These are phyloP conservation scores for Sitta europaea DNA, from an alignment of 2,113 vertebrate genomes.

Conservation along the genomic window DNA sequence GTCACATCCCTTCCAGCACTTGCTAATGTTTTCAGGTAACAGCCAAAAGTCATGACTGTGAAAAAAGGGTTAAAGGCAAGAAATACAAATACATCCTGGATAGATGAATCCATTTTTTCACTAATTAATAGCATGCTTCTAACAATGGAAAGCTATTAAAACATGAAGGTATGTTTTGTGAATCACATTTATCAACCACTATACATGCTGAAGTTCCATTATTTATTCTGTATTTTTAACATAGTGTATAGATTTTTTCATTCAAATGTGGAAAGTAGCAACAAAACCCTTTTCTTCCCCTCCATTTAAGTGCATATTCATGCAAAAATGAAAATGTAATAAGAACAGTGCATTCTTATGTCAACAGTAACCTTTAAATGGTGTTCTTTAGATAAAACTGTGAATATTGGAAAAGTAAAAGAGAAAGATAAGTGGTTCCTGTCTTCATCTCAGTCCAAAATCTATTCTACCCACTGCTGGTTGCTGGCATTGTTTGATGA, in stretches of 20 bases:
- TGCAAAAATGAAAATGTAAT: slow-evolving; percentile 68
- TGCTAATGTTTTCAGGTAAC: background rate
- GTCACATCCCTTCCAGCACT: background rate
- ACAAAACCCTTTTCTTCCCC: slow-evolving; percentile 9
- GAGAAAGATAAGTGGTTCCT: slow-evolving; percentile 64
- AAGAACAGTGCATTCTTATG: slow-evolving; percentile 66
- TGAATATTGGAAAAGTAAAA: slow-evolving; percentile 62
- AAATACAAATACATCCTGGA: slow-evolving; percentile 40
- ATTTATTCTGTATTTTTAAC: slow-evolving; percentile 68
- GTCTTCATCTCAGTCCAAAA: slow-evolving; percentile 79
- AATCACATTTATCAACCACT: slow-evolving; percentile 74
- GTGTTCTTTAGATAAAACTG: slow-evolving; percentile 70
- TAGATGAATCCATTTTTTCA: slow-evolving; percentile 59
- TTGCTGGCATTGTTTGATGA: slow-evolving; percentile 72
- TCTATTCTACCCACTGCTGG: slow-evolving; percentile 74
- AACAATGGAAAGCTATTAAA: slow-evolving; percentile 76
- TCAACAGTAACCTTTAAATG: slow-evolving; percentile 71
- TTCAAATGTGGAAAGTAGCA: slow-evolving; percentile 59
- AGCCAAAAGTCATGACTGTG: background rate
- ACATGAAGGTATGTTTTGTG: slow-evolving; percentile 66
- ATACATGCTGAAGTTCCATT: slow-evolving; percentile 64
- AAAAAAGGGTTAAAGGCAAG: slow-evolving; percentile 26
- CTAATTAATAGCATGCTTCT: slow-evolving; percentile 70
- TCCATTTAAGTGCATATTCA: slow-evolving; percentile 63
- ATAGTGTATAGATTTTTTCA: slow-evolving; percentile 65